Evolutionary conservation across 2,888 invertebrate genomes (phyloP).

Genomic region (Cataglyphis livida): DNA sequence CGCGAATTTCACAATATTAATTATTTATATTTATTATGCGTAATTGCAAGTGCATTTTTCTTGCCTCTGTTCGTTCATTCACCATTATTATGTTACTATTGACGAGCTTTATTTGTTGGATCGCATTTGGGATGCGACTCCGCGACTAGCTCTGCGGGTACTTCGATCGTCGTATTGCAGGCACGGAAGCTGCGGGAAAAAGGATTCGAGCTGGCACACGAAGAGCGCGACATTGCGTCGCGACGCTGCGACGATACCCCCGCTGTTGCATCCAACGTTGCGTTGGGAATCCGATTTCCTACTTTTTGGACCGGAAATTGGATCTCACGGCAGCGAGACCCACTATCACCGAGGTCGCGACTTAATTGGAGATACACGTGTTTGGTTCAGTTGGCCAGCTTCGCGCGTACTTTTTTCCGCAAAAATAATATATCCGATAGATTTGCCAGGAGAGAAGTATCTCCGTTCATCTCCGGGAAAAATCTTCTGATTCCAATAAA

Average conservation of each 20-base stretch:
- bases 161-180: slow-evolving; percentile 57
- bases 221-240: slow-evolving; percentile 33
- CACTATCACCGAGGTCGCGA: background rate
- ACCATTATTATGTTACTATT: background rate
- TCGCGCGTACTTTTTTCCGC: background rate
- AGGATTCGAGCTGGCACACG: slow-evolving; percentile 45
- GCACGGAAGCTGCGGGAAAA: slow-evolving; percentile 50
- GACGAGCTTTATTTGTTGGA: slow-evolving; percentile 46
- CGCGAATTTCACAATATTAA: background rate
- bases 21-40: background rate
- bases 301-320: slow-evolving; percentile 43
- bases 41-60: background rate
- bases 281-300: slow-evolving; percentile 47
- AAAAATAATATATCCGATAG: background rate
- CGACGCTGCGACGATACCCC: slow-evolving; percentile 22
- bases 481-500: background rate
- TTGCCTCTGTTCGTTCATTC: background rate
- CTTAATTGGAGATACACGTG: slow-evolving; percentile 32
- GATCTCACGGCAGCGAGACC: slow-evolving; percentile 11
- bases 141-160: slow-evolving; percentile 53
- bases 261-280: slow-evolving; percentile 25
- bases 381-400: background rate
- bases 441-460: background rate
- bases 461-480: background rate
- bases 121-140: slow-evolving; percentile 52